Conservation (phyloP, 2,888 invertebrate genomes). For the Sympetrum striolatum region DNA sequence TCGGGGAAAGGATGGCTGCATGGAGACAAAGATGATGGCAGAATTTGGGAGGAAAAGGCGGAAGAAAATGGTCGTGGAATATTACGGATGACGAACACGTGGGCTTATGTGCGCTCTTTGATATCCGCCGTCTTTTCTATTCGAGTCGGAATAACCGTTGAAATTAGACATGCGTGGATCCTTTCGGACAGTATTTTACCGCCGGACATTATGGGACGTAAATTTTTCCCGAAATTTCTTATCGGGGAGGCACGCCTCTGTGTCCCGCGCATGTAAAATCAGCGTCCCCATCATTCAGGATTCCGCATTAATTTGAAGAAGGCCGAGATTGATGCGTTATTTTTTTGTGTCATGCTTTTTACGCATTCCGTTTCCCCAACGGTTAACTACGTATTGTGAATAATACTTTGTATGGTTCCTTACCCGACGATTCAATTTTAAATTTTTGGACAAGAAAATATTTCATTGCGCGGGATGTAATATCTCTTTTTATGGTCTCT, state of each 20-base stretch:
- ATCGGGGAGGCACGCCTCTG: too few relatives aligned
- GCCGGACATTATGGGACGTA: background rate
- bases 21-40: background rate
- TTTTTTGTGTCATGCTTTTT: too few relatives aligned
- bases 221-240: background rate
- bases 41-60: background rate
- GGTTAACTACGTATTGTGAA: too few relatives aligned
- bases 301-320: background rate
- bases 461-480: too few relatives aligned
- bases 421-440: too few relatives aligned
- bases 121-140: background rate
- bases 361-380: too few relatives aligned
- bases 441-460: too few relatives aligned
- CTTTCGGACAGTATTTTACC: background rate
- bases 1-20: background rate
- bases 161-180: conserved; percentile 32
- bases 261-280: too few relatives aligned
- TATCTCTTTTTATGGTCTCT: too few relatives aligned
- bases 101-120: background rate
- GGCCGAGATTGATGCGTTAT: too few relatives aligned
- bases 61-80: background rate
- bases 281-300: background rate
- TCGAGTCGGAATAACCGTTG: background rate
- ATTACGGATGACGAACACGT: conserved; percentile 15
- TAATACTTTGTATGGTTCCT: too few relatives aligned